These are phyloP conservation scores for Hydropsyche tenuis DNA, from an alignment of 1,140 invertebrate genomes.

Conservation along the genomic window DNA sequence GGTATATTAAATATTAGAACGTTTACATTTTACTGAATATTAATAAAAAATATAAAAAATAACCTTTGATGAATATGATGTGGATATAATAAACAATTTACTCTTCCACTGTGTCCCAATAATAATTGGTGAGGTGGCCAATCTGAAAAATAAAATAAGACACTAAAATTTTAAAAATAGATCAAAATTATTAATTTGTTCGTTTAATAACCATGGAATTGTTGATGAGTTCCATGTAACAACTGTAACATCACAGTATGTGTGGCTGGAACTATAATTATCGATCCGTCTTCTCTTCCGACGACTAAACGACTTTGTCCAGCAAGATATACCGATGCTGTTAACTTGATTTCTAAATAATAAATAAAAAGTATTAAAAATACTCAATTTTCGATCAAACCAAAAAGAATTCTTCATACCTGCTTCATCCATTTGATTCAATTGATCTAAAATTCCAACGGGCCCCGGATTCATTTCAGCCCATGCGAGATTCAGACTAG, in stretches of 20 bases:
- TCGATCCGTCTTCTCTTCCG: conserved; percentile 94
- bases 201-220: conserved; percentile 83
- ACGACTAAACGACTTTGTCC: conserved; percentile 92
- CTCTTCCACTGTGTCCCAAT: conserved; percentile 88
- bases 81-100: conserved; percentile 96
- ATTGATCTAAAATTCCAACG: conserved; percentile 88
- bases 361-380: conserved; percentile 33
- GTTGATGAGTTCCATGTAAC: conserved; percentile 88
- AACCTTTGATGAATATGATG: conserved; percentile 88
- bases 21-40: conserved; percentile 62
- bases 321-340: conserved; percentile 91
- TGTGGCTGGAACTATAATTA: conserved; percentile 95
- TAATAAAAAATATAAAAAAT: too few relatives aligned
- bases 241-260: conserved; percentile 95
- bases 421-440: conserved; percentile 72
- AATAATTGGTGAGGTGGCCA: conserved; percentile 91
- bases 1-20: conserved; percentile 56
- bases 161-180: neutral
- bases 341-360: conserved; percentile 74
- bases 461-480: conserved; percentile 83
- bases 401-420: conserved; percentile 51
- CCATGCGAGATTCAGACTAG: conserved; percentile 86
- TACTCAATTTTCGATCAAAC: neutral
- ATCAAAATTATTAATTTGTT: too few relatives aligned
- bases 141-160: conserved; percentile 64